Conservation (phyloP, 2,113 vertebrate genomes). For the Pelobates fuscus region DNA sequence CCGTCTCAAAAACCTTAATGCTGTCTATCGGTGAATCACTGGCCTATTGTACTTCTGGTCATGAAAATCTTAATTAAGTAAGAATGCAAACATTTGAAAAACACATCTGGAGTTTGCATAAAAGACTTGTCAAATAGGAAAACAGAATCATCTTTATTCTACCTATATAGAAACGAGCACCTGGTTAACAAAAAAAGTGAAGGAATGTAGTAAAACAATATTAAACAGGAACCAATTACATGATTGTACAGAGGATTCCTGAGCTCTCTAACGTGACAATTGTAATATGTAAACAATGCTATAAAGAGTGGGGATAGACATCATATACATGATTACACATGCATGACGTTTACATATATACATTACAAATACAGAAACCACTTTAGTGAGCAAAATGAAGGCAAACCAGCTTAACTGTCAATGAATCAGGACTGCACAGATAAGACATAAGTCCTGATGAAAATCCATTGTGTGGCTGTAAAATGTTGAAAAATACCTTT, state of each 20-base stretch:
- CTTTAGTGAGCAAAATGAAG: no score
- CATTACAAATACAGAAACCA: no score
- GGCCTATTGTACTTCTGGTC: conserved; percentile 15
- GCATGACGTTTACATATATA: no score
- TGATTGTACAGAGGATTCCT: background rate
- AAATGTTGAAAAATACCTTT: no score
- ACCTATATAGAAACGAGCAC: background rate
- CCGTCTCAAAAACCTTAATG: conserved; percentile 2
- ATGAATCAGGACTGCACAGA: no score
- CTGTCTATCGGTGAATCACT: background rate
- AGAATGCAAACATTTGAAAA: conserved; percentile 35
- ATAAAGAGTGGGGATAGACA: no score
- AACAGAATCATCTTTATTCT: background rate
- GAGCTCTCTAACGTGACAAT: no score
- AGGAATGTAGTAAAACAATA: background rate
- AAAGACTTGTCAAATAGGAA: background rate
- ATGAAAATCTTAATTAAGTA: conserved; percentile 31
- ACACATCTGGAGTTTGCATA: conserved; percentile 4
- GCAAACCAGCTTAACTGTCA: no score
- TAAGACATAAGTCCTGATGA: no score
- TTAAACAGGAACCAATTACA: background rate
- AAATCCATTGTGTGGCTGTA: no score
- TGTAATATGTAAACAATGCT: no score
- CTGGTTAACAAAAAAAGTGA: background rate
- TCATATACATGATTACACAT: no score